Percentiles rank a stretch among this genome's conserved stretches.
Evolutionary conservation across 2,797 vertebrate species (phyloP).

Genomic region (Coluber constrictor): DNA sequence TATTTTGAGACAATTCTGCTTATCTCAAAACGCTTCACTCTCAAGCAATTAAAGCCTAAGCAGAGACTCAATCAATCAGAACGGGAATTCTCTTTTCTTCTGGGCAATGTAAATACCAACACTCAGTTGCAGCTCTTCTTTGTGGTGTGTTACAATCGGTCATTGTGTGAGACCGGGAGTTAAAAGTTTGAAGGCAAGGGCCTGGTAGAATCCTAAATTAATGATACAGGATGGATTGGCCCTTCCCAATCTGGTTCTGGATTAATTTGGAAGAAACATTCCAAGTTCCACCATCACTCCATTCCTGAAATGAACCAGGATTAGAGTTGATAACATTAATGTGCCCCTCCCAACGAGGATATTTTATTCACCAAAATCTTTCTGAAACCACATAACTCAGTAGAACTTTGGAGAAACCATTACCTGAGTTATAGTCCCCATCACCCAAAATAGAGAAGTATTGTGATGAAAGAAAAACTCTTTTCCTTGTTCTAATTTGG

Average conservation of each 20-base stretch:
- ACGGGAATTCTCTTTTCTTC: background rate
- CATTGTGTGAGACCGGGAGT: background rate
- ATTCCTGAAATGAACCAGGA: background rate
- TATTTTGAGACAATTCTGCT: background rate
- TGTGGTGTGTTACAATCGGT: background rate
- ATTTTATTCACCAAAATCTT: background rate
- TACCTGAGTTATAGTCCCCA: background rate
- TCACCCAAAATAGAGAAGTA: background rate
- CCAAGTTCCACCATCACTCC: background rate
- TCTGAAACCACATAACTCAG: background rate
- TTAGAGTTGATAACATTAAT: background rate
- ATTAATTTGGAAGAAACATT: background rate
- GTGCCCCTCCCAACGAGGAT: background rate
- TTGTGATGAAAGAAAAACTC: background rate
- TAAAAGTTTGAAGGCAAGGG: background rate
- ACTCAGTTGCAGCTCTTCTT: background rate
- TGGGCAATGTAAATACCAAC: background rate
- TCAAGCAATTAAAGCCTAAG: background rate
- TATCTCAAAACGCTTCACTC: background rate
- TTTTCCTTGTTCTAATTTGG: background rate
- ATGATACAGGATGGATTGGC: background rate
- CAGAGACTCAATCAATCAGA: background rate
- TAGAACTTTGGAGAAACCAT: background rate
- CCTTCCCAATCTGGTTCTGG: background rate
- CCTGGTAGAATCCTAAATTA: background rate